Percentiles rank a stretch among this genome's conserved stretches.
phyloP scores from a whole-genome alignment of 2,113 vertebrate genomes.

The Marmota monax region DNA sequence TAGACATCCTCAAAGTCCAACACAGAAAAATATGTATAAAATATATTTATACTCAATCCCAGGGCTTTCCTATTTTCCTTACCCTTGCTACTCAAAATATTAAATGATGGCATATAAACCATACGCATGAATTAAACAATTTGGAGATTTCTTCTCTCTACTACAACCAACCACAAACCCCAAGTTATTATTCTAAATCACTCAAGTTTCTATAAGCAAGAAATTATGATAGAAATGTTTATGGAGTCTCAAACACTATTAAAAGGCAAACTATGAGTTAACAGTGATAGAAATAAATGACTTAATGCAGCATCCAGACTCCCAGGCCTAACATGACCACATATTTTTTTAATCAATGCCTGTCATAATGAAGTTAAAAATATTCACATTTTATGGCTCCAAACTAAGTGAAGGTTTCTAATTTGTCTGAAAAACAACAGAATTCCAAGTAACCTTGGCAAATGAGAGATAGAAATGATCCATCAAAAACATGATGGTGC shows the following conservation, averaged over 20 bases:
- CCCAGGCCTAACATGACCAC: background rate
- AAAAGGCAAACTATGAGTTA: slow-evolving; percentile 43
- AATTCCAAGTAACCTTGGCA: slow-evolving; percentile 47
- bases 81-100: background rate
- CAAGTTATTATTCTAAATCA: slow-evolving; percentile 32
- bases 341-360: slow-evolving; percentile 2
- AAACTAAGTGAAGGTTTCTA: slow-evolving; percentile 46
- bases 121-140: slow-evolving; percentile 10
- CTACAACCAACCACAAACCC: background rate
- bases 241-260: slow-evolving; percentile 41
- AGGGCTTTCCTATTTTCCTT: slow-evolving; percentile 28
- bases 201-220: slow-evolving; percentile 38
- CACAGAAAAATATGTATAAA: background rate
- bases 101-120: background rate
- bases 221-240: background rate
- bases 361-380: slow-evolving; percentile 52
- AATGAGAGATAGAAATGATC: slow-evolving; percentile 44
- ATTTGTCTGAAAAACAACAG: slow-evolving; percentile 45
- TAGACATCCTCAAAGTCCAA: background rate
- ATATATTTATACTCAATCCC: background rate
- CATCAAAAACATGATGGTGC: slow-evolving; percentile 30
- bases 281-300: slow-evolving; percentile 16
- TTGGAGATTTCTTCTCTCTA: slow-evolving; percentile 8
- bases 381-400: slow-evolving; percentile 41
- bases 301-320: background rate